Conservation (phyloP, 2,797 vertebrate genomes). For the Hoplostethus atlanticus region DNA sequence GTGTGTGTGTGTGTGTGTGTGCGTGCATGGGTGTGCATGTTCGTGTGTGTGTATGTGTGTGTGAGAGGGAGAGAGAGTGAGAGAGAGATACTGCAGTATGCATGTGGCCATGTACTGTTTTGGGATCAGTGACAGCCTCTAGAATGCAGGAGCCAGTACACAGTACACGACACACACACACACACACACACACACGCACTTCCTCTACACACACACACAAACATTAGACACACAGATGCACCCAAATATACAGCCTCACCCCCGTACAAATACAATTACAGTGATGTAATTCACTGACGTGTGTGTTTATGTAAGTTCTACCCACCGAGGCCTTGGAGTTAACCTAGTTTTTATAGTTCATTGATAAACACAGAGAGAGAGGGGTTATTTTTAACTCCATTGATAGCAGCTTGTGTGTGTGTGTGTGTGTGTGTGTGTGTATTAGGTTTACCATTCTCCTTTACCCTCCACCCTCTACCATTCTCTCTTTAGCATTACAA, state of each 20-base stretch:
- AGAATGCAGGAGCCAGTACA: too few relatives aligned
- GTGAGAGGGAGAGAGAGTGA: too few relatives aligned
- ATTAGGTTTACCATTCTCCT: too few relatives aligned
- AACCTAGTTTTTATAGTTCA: conserved; percentile 66
- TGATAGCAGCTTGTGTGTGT: neutral
- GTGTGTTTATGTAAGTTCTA: conserved; percentile 73
- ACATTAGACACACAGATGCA: conserved; percentile 5
- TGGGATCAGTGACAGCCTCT: conserved; percentile 12
- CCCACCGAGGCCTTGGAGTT: conserved; percentile 65
- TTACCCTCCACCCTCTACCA: too few relatives aligned
- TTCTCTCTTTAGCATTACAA: too few relatives aligned
- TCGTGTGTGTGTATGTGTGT: too few relatives aligned
- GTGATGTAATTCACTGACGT: conserved; percentile 80
- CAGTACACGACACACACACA: neutral
- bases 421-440: neutral
- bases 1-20: conserved; percentile 4
- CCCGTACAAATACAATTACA: conserved; percentile 59
- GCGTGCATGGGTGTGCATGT: too few relatives aligned
- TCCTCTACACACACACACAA: conserved; percentile 25
- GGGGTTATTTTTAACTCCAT: neutral
- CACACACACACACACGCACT: conserved; percentile 48
- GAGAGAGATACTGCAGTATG: conserved; percentile 8
- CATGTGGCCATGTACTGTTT: conserved; percentile 41
- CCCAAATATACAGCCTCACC: conserved; percentile 49
- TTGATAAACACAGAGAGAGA: conserved; percentile 67